Evolutionary conservation across 2,113 vertebrate genomes (phyloP), one percentile per base, ranked within the genome.

Genomic region (Piliocolobus tephrosceles): DNA sequence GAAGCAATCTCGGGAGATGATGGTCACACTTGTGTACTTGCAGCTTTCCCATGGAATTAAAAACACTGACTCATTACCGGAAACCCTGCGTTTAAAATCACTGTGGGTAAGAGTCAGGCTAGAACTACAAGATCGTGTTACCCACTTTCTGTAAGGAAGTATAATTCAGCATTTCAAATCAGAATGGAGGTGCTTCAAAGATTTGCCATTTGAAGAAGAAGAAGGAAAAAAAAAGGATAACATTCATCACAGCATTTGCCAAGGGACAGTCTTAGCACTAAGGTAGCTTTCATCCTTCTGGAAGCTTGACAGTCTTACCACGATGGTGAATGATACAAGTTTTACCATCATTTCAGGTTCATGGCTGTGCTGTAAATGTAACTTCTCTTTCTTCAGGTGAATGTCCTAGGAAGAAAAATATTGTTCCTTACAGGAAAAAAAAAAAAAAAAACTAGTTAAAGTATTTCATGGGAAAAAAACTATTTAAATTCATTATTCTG

Each of bases 401-500:
- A 89, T 94, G 16, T 85, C 58, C 66, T 90, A 80, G 86, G 90
- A 98, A 61, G 95, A 97, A 85, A 98, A 97, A 96, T 57, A 96
- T 16, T 83, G 61, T 84, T 98, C 96, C 95, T 97, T 87, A 13
- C 30, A 17, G 96, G 64, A 7, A 7, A 52, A 18, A 52, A 18
- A 92, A 95, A 88, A 93, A 40, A 88, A 89, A 79, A 93, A 38
- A 86, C 87, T 76, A 94, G 61, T 94, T 97, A 50, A 81, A 86
- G 6, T 95, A 58, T 96, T 98, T 98, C 91, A 87, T 23, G 35
- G 81, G 18, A 23, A 25, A 43, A 91, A 66, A 82, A 84, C 78
- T 91, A 80, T 97, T 98, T 96, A 97, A 97, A 98, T 97, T 98
- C 96, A 97, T 98, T 97, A 95, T 96, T 88, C 84, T 95, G 87